These are phyloP conservation scores for Pollenia angustigena DNA, from an alignment of 2,888 invertebrate species.

Conservation along the genomic window DNA sequence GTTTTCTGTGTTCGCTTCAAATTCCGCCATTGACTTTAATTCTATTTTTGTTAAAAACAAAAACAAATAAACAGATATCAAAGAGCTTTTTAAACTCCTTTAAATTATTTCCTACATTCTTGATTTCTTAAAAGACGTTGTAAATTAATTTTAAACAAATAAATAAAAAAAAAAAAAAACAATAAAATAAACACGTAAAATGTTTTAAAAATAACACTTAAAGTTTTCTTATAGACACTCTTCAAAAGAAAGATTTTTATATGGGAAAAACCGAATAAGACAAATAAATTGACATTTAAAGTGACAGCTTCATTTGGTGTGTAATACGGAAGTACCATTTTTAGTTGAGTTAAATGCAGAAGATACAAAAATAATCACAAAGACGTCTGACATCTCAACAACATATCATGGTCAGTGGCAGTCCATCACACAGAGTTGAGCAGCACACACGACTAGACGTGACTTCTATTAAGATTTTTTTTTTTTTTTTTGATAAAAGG, in stretches of 20 bases:
- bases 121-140: not conserved
- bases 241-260: not conserved
- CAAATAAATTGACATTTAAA: slow-evolving; percentile 80
- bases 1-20: not conserved
- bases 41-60: not conserved
- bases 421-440: slow-evolving; percentile 53
- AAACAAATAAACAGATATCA: not conserved
- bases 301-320: slow-evolving; percentile 79
- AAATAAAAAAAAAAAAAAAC: not conserved
- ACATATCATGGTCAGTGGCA: slow-evolving; percentile 63
- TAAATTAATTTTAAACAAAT: not conserved
- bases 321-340: slow-evolving; percentile 75
- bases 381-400: slow-evolving; percentile 47
- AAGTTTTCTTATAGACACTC: slow-evolving; percentile 12
- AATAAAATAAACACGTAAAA: slow-evolving; percentile 8
- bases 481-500: slow-evolving; percentile 55
- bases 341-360: slow-evolving; percentile 51
- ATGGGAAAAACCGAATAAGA: slow-evolving; percentile 23
- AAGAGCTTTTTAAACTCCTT: not conserved
- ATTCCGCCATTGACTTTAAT: slow-evolving; percentile 12
- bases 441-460: slow-evolving; percentile 44
- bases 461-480: slow-evolving; percentile 19
- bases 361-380: not conserved
- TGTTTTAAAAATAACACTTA: not conserved
- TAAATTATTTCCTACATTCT: slow-evolving; percentile 21